Evolutionary conservation across 2,113 vertebrate genomes (phyloP), one percentile per base, ranked within the genome.

Genomic region (Machaerirhynchus nigripectus): DNA sequence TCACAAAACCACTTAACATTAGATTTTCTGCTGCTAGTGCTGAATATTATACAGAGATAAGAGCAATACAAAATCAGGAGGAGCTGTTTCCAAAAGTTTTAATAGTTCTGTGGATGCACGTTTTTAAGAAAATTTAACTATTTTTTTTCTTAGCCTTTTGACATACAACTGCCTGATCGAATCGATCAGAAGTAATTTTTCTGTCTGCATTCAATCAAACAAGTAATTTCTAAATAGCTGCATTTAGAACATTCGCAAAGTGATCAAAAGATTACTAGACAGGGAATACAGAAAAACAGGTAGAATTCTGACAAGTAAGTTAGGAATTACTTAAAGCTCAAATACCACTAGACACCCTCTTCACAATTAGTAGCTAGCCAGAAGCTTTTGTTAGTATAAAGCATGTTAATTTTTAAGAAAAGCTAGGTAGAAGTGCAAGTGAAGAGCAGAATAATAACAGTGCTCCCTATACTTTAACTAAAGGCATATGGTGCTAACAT

Each of bases 301-400:
- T 4, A 87, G 37, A 71, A 87, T 37, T 63, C 52, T 17, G 26
- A 84, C 84, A 70, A 79, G 17, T 3, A 3, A 16, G 3, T 78
- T 55, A 60, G 13, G 39, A 87, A 63, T 19, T 67, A 16, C 26
- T 67, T 20, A 78, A 67, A 84, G 57, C 35, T 65, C 78, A 70
- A 90, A 46, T 80, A 31, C 96, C 65, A 93, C 69, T 90, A 81
- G 85, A 84, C 89, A 96, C 87, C 63, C 87, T 98, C 96, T 98
- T 98, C 97, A 98, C 96, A 96, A 97, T 98, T 97, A 97, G 94
- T 97, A 98, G 97, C 95, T 98, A 98, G 97, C 96, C 97, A 98
- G 96, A 97, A 76, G 9, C 85, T 93, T 97, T 97, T 98, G 96
- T 98, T 96, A 98, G 95, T 88, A 93, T 79, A 96, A 96, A 97